A percentile compares a stretch with the other conserved stretches of the same genome.
These are phyloP conservation scores for Cinclus mexicanus DNA, from an alignment of 2,113 vertebrate species.

Conservation along the genomic window DNA sequence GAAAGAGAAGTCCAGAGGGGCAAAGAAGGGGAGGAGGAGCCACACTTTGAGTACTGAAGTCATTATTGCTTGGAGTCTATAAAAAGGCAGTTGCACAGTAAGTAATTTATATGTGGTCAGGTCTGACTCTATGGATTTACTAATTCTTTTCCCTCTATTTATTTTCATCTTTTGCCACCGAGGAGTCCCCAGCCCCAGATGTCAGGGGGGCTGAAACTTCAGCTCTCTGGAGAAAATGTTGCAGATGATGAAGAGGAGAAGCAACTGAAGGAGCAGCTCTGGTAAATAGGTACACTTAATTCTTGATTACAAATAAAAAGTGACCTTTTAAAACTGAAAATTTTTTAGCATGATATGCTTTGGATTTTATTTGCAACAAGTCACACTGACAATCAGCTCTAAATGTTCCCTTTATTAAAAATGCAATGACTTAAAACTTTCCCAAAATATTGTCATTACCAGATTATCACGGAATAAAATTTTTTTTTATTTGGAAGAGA, in stretches of 20 bases:
- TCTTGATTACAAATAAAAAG: not conserved
- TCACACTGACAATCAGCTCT: not conserved
- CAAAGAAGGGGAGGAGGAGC: slow-evolving; percentile 51
- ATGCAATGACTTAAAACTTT: not conserved
- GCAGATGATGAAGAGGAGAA: not conserved
- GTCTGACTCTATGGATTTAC: slow-evolving; percentile 47
- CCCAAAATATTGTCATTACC: not conserved
- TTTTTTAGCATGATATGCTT: not conserved
- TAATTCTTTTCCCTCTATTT: not conserved
- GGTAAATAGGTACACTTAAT: slow-evolving; percentile 57
- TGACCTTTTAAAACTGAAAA: not conserved
- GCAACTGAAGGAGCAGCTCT: not conserved
- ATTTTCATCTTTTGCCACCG: not conserved
- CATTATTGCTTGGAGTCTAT: slow-evolving; percentile 58
- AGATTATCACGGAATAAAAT: not conserved
- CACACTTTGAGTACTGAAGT: slow-evolving; percentile 33
- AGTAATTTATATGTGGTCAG: slow-evolving; percentile 42
- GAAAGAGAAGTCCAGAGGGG: not conserved
- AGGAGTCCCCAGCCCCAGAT: not conserved
- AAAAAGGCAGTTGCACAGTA: slow-evolving; percentile 60
- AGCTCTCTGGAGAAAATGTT: not conserved
- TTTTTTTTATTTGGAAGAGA: not conserved
- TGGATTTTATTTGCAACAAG: not conserved
- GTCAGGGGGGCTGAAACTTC: not conserved
- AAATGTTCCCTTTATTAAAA: not conserved